phyloP scores from a whole-genome alignment of 2,113 vertebrate genomes.

The Miniopterus natalensis region DNA sequence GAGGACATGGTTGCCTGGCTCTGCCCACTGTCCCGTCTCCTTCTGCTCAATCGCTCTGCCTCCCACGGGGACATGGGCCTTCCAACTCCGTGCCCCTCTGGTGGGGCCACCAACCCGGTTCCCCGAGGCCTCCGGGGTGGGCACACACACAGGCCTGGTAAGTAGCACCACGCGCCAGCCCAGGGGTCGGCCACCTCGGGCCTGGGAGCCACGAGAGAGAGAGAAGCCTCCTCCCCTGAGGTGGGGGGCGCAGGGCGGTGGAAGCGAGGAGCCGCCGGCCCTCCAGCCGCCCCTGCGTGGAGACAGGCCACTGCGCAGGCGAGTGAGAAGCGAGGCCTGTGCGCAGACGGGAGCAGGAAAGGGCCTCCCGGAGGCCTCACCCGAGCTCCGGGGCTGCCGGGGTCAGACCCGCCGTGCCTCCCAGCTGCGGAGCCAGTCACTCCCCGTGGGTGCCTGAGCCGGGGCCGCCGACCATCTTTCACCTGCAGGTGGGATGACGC shows the following conservation, averaged over 20 bases:
- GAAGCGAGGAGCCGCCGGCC: fast-evolving
- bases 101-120: neutral
- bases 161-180: fast-evolving
- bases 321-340: neutral
- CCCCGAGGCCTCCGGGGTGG: neutral
- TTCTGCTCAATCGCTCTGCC: neutral
- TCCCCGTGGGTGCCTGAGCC: neutral
- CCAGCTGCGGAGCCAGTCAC: neutral
- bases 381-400: neutral
- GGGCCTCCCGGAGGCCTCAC: neutral
- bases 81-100: neutral
- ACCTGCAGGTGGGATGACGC: neutral
- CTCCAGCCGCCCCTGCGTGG: neutral
- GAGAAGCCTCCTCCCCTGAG: neutral
- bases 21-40: neutral
- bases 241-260: no score
- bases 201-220: neutral
- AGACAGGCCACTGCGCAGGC: neutral
- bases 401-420: neutral
- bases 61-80: neutral
- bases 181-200: no score
- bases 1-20: neutral
- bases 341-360: neutral
- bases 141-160: neutral
- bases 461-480: neutral